Base-by-base conservation (phyloP, 2,113 vertebrate species). In the Larimichthys crocea region DNA sequence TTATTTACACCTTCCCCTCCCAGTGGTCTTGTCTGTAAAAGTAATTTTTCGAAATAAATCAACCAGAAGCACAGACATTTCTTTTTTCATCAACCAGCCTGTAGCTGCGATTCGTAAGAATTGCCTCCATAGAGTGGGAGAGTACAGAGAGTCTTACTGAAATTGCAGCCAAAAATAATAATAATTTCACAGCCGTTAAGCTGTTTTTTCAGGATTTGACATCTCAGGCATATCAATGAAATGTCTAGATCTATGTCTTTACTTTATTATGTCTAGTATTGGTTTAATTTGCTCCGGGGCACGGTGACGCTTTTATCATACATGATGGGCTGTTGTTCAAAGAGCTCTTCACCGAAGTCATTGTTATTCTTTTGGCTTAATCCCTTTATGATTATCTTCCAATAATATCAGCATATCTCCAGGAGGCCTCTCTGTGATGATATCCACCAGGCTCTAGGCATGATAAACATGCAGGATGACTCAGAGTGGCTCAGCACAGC, bases 341-440 rank as follows among this genome's bases (percentile, higher is more conserved):
- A 71, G 20, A 65, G 73, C 42, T 24, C 65, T 44, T 46, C 62
- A 20, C 55, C 64, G 46, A 48, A 80, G 46, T n/a, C 29, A 52
- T 46, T 52, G 52, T 69, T 20, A 29, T 70, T 46, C 17, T 66
- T 69, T 46, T 22, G 50, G 22, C 15, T 50, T 42, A 20, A 48
- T 46, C 49, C 52, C 29, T 44, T 73, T 63, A 63, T 66, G 31
- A 69, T 82, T 55, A 84, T 65, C 52, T 72, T 55, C 48, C 42
- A 57, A 19, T 49, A n/a, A 9, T 82, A 82, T 84, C 80, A 73
- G 82, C 74, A 63, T 26, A 48, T 79, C 66, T 53, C 11, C 61
- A 66, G 10, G 19, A 81, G 42, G 67, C 77, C 50, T 60, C 67
- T 71, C 11, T 31, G 29, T 42, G 52, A 49, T 61, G 31, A 29